Percentiles rank a stretch among this genome's conserved stretches.
Evolutionary conservation across 2,113 vertebrate genomes (phyloP).

Genomic region (Nothoprocta pentlandii): DNA sequence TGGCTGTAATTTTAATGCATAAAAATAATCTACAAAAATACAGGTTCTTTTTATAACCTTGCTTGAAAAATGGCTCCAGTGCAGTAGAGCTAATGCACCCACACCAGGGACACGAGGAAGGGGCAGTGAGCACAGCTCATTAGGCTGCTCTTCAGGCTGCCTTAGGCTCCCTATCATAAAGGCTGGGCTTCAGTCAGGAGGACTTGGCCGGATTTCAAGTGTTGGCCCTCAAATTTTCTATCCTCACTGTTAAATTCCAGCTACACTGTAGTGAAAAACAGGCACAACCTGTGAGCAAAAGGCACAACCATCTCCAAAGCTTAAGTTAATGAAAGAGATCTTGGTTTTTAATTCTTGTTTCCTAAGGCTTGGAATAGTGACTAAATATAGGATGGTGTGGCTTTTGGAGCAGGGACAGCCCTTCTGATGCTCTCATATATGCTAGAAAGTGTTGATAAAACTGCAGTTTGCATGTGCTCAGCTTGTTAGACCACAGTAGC

Average conservation of each 20-base stretch:
- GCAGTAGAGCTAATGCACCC: background rate
- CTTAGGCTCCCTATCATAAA: background rate
- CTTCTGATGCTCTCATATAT: background rate
- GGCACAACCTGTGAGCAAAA: background rate
- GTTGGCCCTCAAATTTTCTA: background rate
- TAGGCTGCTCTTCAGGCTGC: background rate
- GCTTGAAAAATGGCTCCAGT: background rate
- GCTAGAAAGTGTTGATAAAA: background rate
- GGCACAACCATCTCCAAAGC: background rate
- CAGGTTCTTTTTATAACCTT: slow-evolving; percentile 45
- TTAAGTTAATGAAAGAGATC: background rate
- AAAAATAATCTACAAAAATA: slow-evolving; percentile 60
- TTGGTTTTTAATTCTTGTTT: background rate
- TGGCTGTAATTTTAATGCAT: slow-evolving; percentile 12
- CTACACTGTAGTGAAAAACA: background rate
- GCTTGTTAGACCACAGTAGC: background rate
- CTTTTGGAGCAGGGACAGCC: background rate
- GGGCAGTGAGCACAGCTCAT: background rate
- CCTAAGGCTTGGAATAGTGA: background rate
- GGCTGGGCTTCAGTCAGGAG: background rate
- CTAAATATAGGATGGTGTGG: background rate
- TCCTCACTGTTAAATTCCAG: background rate
- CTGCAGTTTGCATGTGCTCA: background rate
- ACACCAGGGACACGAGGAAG: background rate
- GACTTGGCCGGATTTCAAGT: background rate